These are phyloP conservation scores for Cryptocephalus primarius DNA, from an alignment of 2,888 invertebrate genomes.

Conservation along the genomic window DNA sequence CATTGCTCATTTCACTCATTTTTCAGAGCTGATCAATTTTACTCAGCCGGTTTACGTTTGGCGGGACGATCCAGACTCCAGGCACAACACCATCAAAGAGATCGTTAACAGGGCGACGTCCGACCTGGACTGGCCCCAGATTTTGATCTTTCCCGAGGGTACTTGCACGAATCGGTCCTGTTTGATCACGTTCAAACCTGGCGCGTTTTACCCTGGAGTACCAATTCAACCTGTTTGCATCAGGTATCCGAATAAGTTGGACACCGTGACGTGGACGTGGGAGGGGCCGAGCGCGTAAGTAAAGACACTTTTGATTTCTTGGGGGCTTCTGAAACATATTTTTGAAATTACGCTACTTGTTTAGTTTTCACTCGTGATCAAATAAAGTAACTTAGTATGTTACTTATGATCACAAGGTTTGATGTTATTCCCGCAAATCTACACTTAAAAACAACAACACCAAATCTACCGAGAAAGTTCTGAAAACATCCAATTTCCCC, in stretches of 20 bases:
- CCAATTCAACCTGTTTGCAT: constrained; percentile 92
- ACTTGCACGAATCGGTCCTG: constrained; percentile 92
- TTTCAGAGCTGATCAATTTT: constrained; percentile 74
- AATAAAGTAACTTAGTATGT: too few species aligned
- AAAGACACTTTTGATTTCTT: not conserved
- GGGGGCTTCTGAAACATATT: too few species aligned
- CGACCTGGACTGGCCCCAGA: constrained; percentile 82
- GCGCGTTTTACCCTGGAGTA: constrained; percentile 91
- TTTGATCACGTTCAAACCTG: constrained; percentile 80
- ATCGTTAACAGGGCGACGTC: constrained; percentile 78
- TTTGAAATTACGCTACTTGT: too few species aligned
- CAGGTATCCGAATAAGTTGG: constrained; percentile 78
- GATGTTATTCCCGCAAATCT: too few species aligned
- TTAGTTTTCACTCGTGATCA: too few species aligned
- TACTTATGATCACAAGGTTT: too few species aligned
- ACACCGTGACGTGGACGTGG: constrained; percentile 91
- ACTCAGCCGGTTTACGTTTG: constrained; percentile 93
- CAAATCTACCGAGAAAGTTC: too few species aligned
- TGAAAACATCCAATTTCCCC: too few species aligned
- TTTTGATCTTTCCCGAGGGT: constrained; percentile 92
- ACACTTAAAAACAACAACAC: too few species aligned
- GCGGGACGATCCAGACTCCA: constrained; percentile 84
- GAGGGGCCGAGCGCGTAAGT: constrained; percentile 90
- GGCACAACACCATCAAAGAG: constrained; percentile 82
- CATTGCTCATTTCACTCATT: too few species aligned